Percentiles rank a stretch among this genome's conserved stretches.
phyloP scores from a whole-genome alignment of 2,113 vertebrate genomes.

The Todiramphus chloris region DNA sequence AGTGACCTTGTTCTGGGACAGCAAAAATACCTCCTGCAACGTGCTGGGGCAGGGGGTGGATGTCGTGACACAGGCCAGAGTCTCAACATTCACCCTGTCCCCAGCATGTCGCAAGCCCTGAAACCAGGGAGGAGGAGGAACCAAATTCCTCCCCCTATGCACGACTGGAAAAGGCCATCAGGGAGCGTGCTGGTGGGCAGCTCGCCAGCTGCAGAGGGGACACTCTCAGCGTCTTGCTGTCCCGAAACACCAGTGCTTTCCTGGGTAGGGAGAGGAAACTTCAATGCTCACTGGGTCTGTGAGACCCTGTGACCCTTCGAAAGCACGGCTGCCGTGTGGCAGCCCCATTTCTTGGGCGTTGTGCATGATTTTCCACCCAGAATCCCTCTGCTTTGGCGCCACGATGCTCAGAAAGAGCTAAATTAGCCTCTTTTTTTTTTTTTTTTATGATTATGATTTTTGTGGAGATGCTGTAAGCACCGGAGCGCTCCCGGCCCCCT shows the following conservation, averaged over 20 bases:
- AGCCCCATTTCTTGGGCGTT: accelerated
- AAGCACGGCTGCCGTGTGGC: accelerated
- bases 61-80: too few relatives aligned
- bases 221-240: accelerated
- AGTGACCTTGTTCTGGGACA: background rate
- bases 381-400: background rate
- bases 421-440: background rate
- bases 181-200: background rate
- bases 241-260: background rate
- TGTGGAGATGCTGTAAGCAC: background rate
- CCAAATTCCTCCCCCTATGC: background rate
- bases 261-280: background rate
- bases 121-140: background rate
- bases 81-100: background rate
- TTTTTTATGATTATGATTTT: background rate
- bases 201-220: background rate
- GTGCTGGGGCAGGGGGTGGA: background rate
- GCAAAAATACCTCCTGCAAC: background rate
- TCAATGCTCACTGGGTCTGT: accelerated
- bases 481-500: background rate
- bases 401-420: background rate
- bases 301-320: background rate
- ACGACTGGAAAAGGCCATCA: background rate
- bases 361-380: background rate
- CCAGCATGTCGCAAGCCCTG: background rate